A percentile compares a stretch with the other conserved stretches of the same genome.
Evolutionary conservation across 1,140 invertebrate species (phyloP).

Genomic region (Littorina saxatilis): DNA sequence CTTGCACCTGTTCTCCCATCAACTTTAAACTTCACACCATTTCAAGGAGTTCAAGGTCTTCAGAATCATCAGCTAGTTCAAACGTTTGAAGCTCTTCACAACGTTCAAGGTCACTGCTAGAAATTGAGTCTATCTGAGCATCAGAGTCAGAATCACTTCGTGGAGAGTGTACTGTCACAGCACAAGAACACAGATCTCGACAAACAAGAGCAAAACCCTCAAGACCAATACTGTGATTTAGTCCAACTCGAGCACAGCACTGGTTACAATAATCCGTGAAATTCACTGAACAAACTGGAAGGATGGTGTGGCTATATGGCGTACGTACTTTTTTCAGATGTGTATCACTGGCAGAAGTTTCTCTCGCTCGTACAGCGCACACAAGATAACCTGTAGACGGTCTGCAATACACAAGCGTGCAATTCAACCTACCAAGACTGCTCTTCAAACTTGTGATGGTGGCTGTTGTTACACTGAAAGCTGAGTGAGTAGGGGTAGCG

Average conservation of each 20-base stretch:
- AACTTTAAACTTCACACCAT: too few species aligned
- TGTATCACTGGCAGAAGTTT: background rate
- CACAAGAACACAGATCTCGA: background rate
- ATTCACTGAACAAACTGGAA: too few species aligned
- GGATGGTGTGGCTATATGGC: too few species aligned
- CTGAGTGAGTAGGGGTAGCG: background rate
- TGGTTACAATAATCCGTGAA: too few species aligned
- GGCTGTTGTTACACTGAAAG: background rate
- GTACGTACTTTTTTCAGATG: too few species aligned
- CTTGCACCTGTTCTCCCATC: too few species aligned
- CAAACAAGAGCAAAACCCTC: background rate
- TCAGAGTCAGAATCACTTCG: constrained; percentile 3
- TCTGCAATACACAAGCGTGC: background rate
- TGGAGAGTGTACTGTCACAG: background rate
- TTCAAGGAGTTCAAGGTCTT: too few species aligned
- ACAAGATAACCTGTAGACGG: background rate
- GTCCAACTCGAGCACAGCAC: too few species aligned
- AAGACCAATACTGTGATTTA: too few species aligned
- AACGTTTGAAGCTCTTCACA: constrained; percentile 9
- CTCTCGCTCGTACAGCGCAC: background rate
- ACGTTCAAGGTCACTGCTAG: constrained; percentile 4
- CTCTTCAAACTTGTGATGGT: background rate
- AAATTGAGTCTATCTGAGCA: constrained; percentile 19
- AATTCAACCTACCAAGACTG: background rate
- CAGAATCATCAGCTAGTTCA: background rate